Base-by-base conservation (phyloP, 2,797 vertebrate species). In the Oreonectes daqikongensis region DNA sequence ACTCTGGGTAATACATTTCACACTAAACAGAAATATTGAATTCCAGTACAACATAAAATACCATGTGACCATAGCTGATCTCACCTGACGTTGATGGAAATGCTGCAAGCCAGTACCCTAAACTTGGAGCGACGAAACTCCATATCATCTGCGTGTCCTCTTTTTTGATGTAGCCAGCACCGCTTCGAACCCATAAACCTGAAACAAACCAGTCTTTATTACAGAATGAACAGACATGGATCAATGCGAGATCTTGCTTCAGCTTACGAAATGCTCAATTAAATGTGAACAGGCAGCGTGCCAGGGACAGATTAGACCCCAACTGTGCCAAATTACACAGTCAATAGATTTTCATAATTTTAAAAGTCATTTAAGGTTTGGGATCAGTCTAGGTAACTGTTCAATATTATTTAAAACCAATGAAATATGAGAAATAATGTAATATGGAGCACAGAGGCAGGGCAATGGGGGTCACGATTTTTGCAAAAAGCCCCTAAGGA, bases 61-160 rank as follows among this genome's bases (percentile, higher is more conserved):
- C 26, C 2, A 18, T 46, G 12, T 8, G 12, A 30, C 22, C 11
- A 11, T 24, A 63, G 28, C 44, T 28, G 35, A 15, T 32, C 75
- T 78, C 44, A 87, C 93, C 84, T 40, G 86, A 85, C 15, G 88
- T 85, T 12, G 93, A 91, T 5, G 94, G 90, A 82, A 94, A 89
- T 20, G 94, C 94, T 0, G 94, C 94, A 1, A 91, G 92, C 94
- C 94, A 95, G 77, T 94, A 94, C 28, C 95, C 95, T 77, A 96
- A 66, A 85, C 94, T 94, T 2, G 92, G 86, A 38, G 93, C 93
- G 50, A 93, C 82, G 0, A 94, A 95, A 0, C 92, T 94, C 94
- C 94, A 95, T 82, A 91, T 94, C 75, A 95, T 86, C 82, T 94
- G 93, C 46, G 84, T 86, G 3, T 94, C 94, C n/a, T 95, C 94